Evolutionary conservation across 2,888 invertebrate genomes (phyloP).

Genomic region (Theretra japonica): DNA sequence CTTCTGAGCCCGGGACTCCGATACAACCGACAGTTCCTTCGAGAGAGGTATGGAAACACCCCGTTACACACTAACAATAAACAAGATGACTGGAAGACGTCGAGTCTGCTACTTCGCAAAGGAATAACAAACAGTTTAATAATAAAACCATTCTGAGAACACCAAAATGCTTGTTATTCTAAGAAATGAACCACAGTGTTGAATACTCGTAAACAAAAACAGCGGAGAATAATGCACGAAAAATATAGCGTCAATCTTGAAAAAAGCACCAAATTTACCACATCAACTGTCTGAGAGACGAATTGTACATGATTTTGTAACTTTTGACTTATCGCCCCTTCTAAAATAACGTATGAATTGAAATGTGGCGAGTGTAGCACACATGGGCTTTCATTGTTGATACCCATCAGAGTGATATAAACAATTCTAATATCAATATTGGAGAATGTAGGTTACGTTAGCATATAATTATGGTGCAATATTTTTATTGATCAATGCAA

Average conservation of each 20-base stretch:
- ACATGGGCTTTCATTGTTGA: background rate
- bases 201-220: background rate
- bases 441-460: conserved; percentile 9
- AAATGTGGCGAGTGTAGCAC: background rate
- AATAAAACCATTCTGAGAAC: conserved; percentile 9
- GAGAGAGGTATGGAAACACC: background rate
- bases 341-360: background rate
- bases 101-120: background rate
- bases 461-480: conserved; percentile 13
- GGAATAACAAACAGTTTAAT: background rate
- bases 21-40: no score
- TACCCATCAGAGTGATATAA: background rate
- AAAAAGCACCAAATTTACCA: background rate
- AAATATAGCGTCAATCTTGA: background rate
- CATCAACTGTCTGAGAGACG: background rate
- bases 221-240: background rate
- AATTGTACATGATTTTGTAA: background rate
- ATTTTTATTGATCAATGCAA: conserved; percentile 31
- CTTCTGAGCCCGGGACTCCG: background rate
- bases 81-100: background rate
- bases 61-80: background rate
- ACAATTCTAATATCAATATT: background rate
- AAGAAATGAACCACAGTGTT: background rate
- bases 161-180: background rate
- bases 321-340: background rate